Base-by-base conservation (phyloP, 2,113 vertebrate genomes). In the Dendrocopos noguchii region DNA sequence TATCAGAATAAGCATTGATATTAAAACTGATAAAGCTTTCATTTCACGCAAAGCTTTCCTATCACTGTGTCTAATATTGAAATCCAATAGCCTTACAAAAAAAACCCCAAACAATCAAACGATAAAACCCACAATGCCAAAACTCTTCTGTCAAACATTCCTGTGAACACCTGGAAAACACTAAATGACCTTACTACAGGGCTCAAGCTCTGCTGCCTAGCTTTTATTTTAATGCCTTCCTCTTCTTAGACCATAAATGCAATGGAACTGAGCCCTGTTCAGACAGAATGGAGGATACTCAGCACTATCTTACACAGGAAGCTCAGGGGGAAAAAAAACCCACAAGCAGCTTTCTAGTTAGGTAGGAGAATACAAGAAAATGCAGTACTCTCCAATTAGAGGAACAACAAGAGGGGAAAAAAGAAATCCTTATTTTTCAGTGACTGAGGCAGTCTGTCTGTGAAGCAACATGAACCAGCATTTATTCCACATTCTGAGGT, bases 1-100 rank as follows among this genome's bases (percentile, higher is more conserved):
- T 95, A 95, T 97, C 89, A 90, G 93, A 95, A 95, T 91, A 96
- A 96, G 87, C 66, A 92, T 94, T 82, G 64, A 44, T 50, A 60
- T 34, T 60, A 60, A 88, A 70, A 75, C 27, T 56, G 14, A 75
- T 34, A 12, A 25, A 31, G 15, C 39, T 65, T 71, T 70, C 68
- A 65, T 42, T 71, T 31, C 31, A 55, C 22, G 79, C 50, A 60
- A 82, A 86, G 44, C 7, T 24, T 86, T 64, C 27, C 55, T 7
- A n/a, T 55, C 42, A 44, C 28, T n/a, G 39, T 71, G 22, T 70
- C 83, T 60, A 90, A 52, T 34, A 80, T 0, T 29, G 33, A 61
- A 79, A 55, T 60, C 11, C 14, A 83, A 27, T 1, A 31, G 42
- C 9, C 29, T 68, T 53, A 44, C 15, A 74, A 15, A 81, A 34